These are phyloP conservation scores for Chrysolophus pictus DNA, from an alignment of 2,797 vertebrate genomes.

Conservation along the genomic window DNA sequence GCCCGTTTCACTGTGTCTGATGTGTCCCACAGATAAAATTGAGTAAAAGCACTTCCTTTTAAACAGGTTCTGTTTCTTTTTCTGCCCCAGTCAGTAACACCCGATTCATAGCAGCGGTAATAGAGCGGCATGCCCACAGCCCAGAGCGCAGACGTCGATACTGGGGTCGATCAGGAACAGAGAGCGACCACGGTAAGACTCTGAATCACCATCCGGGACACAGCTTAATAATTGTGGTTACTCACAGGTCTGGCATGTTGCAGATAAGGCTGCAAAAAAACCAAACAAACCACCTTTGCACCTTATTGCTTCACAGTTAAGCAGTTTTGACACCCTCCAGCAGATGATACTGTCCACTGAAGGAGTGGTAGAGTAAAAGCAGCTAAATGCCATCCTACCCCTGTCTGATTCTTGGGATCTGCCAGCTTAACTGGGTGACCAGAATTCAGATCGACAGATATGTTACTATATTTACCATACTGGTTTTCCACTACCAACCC, in stretches of 20 bases:
- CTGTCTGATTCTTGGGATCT: background rate
- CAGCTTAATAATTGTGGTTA: background rate
- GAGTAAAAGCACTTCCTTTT: background rate
- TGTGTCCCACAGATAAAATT: background rate
- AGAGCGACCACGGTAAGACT: conserved; percentile 96
- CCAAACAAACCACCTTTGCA: background rate
- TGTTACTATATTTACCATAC: rapidly evolving
- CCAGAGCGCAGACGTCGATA: conserved; percentile 94
- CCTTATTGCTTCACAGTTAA: background rate
- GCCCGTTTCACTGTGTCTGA: background rate
- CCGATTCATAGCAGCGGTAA: conserved; percentile 95
- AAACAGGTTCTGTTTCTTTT: background rate
- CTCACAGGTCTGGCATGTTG: background rate
- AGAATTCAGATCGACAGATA: background rate
- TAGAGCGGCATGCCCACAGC: conserved; percentile 96
- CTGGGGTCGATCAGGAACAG: conserved; percentile 97
- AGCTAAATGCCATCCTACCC: background rate
- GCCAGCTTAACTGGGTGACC: background rate
- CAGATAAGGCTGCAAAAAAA: background rate
- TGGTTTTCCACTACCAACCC: background rate
- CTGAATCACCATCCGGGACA: background rate
- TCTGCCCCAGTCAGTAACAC: conserved; percentile 92
- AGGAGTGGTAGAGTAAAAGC: background rate
- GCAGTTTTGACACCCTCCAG: background rate
- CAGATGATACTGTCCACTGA: background rate